phyloP scores from a whole-genome alignment of 2,797 vertebrate species.

The Emydoidea blandingii region DNA sequence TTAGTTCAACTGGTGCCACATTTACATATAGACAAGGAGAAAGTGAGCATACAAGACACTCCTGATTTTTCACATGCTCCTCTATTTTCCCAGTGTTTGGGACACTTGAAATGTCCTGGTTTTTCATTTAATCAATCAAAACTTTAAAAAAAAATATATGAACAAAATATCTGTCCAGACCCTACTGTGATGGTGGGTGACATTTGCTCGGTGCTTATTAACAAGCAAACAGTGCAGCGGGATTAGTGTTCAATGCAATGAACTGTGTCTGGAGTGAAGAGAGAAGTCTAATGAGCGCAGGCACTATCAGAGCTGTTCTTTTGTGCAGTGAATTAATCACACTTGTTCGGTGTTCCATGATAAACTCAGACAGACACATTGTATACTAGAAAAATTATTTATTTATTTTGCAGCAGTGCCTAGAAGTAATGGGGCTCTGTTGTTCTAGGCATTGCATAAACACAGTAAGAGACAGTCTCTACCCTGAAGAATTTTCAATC shows the following conservation, averaged over 20 bases:
- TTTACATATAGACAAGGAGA: neutral
- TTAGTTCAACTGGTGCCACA: neutral
- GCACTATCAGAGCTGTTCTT: neutral
- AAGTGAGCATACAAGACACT: neutral
- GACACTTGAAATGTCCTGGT: neutral
- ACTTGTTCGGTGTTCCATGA: neutral
- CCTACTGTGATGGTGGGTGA: neutral
- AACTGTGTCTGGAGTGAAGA: neutral
- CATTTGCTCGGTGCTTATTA: neutral
- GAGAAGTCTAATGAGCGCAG: neutral
- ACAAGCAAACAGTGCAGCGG: neutral
- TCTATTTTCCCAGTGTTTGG: neutral
- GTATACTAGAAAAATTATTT: neutral
- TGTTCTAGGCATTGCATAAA: neutral
- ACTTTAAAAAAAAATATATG: neutral
- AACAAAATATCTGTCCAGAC: neutral
- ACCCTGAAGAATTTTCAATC: neutral
- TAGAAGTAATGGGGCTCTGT: neutral
- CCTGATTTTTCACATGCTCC: neutral
- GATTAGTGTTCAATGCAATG: neutral
- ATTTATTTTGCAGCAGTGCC: neutral
- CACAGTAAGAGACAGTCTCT: neutral
- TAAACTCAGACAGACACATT: neutral
- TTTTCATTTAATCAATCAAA: neutral
- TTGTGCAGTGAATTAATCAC: neutral